Percentiles rank a stretch among this genome's conserved stretches.
phyloP scores from a whole-genome alignment of 2,113 vertebrate species.

The Myiopsitta monachus region DNA sequence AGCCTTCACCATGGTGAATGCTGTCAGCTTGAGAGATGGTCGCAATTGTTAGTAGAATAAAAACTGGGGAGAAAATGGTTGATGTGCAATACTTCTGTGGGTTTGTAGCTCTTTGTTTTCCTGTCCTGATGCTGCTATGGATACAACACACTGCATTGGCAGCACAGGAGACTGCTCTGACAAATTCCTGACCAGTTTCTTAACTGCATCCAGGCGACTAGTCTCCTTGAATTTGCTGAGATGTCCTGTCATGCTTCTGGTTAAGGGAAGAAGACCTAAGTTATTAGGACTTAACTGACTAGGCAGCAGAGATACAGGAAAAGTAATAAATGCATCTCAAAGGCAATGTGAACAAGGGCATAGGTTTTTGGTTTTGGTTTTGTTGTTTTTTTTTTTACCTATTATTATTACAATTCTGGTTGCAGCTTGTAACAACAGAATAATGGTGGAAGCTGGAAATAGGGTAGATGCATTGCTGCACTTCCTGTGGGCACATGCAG shows the following conservation, averaged over 20 bases:
- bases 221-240: not conserved
- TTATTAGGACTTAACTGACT: not conserved
- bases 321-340: not conserved
- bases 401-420: not conserved
- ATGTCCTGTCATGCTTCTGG: fast-evolving
- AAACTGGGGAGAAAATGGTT: not conserved
- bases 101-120: not conserved
- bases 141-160: not conserved
- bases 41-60: not conserved
- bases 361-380: not conserved
- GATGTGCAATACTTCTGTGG: not conserved
- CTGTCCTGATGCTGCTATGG: not conserved
- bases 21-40: not conserved
- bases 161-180: not conserved
- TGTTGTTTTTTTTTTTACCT: not conserved
- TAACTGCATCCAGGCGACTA: not conserved
- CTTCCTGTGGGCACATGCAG: fast-evolving
- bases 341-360: fast-evolving
- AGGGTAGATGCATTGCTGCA: not conserved
- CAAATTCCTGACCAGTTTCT: not conserved
- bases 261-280: not conserved
- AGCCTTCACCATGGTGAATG: not conserved
- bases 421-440: not conserved
- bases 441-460: not conserved
- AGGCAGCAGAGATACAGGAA: not conserved